A percentile compares a stretch with the other conserved stretches of the same genome.
These are phyloP conservation scores for Parazoanthus swiftii DNA, from an alignment of 92 coral and sea anemone species.

Conservation along the genomic window DNA sequence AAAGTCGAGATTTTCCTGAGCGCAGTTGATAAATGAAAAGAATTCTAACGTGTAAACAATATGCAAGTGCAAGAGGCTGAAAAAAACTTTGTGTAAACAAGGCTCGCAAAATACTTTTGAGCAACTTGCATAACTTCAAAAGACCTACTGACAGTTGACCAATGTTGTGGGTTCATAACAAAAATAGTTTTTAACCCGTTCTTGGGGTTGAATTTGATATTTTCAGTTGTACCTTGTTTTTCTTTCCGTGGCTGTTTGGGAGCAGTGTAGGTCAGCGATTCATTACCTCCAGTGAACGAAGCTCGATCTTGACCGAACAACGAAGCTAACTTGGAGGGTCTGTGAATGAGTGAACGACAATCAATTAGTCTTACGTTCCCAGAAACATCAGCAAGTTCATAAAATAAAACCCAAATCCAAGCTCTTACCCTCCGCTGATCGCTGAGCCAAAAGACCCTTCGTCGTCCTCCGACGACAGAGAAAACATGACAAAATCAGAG, in stretches of 20 bases:
- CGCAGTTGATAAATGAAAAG: too few relatives aligned
- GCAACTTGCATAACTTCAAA: too few relatives aligned
- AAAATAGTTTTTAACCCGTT: neutral
- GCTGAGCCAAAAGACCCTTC: slow-evolving; percentile 83
- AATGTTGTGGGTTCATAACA: neutral
- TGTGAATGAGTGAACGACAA: slow-evolving; percentile 13
- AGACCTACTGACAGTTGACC: neutral
- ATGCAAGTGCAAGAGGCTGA: too few relatives aligned
- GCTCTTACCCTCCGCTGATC: slow-evolving; percentile 70
- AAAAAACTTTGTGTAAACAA: too few relatives aligned
- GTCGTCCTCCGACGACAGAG: slow-evolving; percentile 80
- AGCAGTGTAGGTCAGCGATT: slow-evolving; percentile 94
- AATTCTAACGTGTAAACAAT: too few relatives aligned
- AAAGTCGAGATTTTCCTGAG: too few relatives aligned
- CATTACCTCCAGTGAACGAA: slow-evolving; percentile 86
- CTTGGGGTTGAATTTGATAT: neutral
- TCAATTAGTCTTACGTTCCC: neutral
- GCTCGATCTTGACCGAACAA: slow-evolving; percentile 94
- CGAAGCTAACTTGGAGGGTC: slow-evolving; percentile 92
- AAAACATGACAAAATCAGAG: slow-evolving; percentile 62
- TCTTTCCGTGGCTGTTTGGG: slow-evolving; percentile 99
- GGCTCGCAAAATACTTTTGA: too few relatives aligned
- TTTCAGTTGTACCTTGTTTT: slow-evolving; percentile 54
- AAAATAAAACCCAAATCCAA: neutral
- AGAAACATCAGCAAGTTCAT: neutral